A percentile compares a stretch with the other conserved stretches of the same genome.
phyloP scores from a whole-genome alignment of 1,140 invertebrate species.

The Meloidogyne exigua region DNA sequence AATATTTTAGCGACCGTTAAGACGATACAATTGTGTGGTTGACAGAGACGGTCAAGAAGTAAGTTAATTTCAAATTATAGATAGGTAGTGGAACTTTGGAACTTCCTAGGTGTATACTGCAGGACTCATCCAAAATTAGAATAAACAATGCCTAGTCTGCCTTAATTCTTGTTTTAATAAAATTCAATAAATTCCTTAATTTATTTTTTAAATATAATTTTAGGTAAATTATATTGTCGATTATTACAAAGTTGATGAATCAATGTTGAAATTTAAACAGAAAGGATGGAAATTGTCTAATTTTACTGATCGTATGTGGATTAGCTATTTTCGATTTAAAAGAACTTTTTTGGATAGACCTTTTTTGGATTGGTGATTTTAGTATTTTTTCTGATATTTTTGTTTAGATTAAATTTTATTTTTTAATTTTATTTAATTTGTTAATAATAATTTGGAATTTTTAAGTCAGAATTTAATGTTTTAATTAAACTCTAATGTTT shows the following conservation, averaged over 20 bases:
- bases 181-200: not conserved
- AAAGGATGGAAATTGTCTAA: not conserved
- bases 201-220: not conserved
- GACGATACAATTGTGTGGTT: not conserved
- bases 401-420: not conserved
- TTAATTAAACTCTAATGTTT: too few relatives aligned
- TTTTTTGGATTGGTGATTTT: constrained; percentile 1
- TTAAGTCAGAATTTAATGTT: too few relatives aligned
- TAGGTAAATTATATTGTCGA: not conserved
- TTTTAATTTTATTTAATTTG: not conserved
- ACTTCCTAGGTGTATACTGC: too few relatives aligned
- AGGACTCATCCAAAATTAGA: too few relatives aligned
- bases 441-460: too few relatives aligned
- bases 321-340: constrained; percentile 1
- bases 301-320: not conserved
- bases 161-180: too few relatives aligned
- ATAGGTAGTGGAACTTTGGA: too few relatives aligned
- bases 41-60: not conserved
- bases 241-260: not conserved
- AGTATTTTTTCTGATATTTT: not conserved
- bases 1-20: not conserved
- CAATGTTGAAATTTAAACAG: not conserved
- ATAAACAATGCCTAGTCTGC: too few relatives aligned
- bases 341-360: not conserved
- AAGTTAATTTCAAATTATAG: not conserved